phyloP scores from a whole-genome alignment of 2,888 invertebrate species.

The Poecilobothrus nobilitatus region DNA sequence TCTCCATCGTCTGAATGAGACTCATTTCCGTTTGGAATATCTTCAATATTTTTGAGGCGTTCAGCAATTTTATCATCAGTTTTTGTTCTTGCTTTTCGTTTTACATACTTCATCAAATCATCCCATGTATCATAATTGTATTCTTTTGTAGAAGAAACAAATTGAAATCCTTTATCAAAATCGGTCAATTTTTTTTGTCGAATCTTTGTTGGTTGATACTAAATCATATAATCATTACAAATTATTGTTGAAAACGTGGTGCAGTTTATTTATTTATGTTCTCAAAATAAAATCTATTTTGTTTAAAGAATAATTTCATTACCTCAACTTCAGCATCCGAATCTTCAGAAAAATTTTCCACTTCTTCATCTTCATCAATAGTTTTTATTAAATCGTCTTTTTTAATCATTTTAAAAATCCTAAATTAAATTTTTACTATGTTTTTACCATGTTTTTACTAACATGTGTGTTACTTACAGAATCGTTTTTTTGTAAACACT shows the following conservation, averaged over 20 bases:
- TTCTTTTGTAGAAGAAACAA: constrained; percentile 67
- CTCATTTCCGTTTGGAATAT: constrained; percentile 46
- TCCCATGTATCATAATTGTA: constrained; percentile 77
- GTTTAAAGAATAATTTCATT: constrained; percentile 26
- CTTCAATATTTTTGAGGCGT: constrained; percentile 46
- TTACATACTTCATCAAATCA: constrained; percentile 68
- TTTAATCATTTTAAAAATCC: constrained; percentile 28
- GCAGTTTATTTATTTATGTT: not conserved
- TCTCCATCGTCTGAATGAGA: constrained; percentile 49
- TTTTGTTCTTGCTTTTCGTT: constrained; percentile 69
- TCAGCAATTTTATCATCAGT: constrained; percentile 76
- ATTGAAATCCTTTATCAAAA: constrained; percentile 73
- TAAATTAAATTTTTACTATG: too few relatives aligned
- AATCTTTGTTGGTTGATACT: constrained; percentile 78
- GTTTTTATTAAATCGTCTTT: constrained; percentile 64
- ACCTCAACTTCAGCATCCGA: constrained; percentile 76
- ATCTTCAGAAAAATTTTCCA: constrained; percentile 69
- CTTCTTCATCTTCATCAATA: constrained; percentile 73
- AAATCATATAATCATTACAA: constrained; percentile 25
- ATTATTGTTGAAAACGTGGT: not conserved
- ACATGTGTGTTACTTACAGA: not conserved
- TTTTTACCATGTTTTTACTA: not conserved
- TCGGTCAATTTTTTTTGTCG: constrained; percentile 63
- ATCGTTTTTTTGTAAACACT: too few relatives aligned
- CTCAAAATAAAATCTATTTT: not conserved